Evolutionary conservation across 1,140 invertebrate species (phyloP).

Genomic region (Drosophila sproati): DNA sequence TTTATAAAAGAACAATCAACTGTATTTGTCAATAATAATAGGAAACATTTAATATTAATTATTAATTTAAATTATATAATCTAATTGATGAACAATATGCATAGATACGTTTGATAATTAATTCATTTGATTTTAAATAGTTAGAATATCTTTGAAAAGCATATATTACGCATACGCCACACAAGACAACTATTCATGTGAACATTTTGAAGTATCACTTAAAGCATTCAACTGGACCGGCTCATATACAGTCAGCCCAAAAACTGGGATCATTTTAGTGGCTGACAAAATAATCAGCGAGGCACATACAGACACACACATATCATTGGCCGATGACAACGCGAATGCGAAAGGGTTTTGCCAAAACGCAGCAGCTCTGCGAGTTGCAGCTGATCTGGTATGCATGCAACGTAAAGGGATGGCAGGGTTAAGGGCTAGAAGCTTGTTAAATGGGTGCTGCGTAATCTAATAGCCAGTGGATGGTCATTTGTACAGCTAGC

Average conservation of each 20-base stretch:
- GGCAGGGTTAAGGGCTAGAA: conserved; percentile 27
- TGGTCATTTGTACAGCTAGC: conserved; percentile 36
- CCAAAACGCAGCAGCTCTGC: conserved; percentile 48
- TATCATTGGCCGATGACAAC: conserved; percentile 45
- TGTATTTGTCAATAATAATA: too few species aligned
- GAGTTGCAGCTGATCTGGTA: conserved; percentile 44
- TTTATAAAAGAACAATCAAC: too few species aligned
- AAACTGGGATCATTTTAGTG: conserved; percentile 65
- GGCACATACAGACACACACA: conserved; percentile 26
- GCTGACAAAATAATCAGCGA: conserved; percentile 51
- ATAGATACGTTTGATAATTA: too few species aligned
- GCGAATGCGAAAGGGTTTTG: conserved; percentile 47
- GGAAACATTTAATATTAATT: too few species aligned
- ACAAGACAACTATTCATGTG: conserved; percentile 1
- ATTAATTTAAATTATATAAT: too few species aligned
- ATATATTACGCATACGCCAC: conserved; percentile 50
- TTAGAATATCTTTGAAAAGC: neutral
- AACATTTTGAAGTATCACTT: conserved; percentile 17
- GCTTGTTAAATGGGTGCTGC: conserved; percentile 63
- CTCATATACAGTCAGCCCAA: conserved; percentile 41
- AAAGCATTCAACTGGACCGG: conserved; percentile 14
- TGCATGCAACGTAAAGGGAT: conserved; percentile 32
- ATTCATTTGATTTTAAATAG: neutral
- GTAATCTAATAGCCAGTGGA: conserved; percentile 68
- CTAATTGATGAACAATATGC: too few species aligned